These are phyloP conservation scores for Orchesella cincta DNA, from an alignment of 1,140 invertebrate genomes.

Conservation along the genomic window DNA sequence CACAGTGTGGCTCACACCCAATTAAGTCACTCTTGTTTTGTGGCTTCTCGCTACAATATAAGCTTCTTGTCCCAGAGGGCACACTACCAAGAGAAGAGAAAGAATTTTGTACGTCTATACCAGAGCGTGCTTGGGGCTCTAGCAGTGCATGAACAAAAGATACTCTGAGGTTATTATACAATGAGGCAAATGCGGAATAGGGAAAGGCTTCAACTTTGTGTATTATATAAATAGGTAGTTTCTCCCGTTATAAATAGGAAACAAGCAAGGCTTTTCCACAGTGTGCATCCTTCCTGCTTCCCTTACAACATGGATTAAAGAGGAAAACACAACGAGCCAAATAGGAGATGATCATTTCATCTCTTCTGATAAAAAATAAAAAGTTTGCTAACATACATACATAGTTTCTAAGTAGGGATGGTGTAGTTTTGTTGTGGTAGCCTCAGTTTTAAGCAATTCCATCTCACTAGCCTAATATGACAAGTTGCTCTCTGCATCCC, in stretches of 20 bases:
- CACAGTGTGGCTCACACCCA: constrained; percentile 43
- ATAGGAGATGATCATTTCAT: constrained; percentile 15
- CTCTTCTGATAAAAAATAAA: constrained; percentile 16
- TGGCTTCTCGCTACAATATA: constrained; percentile 39
- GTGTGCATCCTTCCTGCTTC: too few relatives aligned
- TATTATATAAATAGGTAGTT: too few relatives aligned
- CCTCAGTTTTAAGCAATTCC: not conserved
- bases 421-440: not conserved
- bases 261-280: too few relatives aligned
- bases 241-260: too few relatives aligned
- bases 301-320: constrained; percentile 7
- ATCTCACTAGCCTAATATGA: constrained; percentile 7
- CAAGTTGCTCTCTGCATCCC: constrained; percentile 16
- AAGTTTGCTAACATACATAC: constrained; percentile 12
- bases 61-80: constrained; percentile 25
- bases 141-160: too few relatives aligned
- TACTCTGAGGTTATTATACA: too few relatives aligned
- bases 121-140: too few relatives aligned
- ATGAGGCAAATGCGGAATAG: too few relatives aligned
- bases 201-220: too few relatives aligned
- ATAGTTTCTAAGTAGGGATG: not conserved
- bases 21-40: constrained; percentile 50
- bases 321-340: constrained; percentile 12
- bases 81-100: too few relatives aligned
- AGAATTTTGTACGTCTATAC: too few relatives aligned